Conservation (phyloP, 2,888 invertebrate genomes). For the Seira musarum region DNA sequence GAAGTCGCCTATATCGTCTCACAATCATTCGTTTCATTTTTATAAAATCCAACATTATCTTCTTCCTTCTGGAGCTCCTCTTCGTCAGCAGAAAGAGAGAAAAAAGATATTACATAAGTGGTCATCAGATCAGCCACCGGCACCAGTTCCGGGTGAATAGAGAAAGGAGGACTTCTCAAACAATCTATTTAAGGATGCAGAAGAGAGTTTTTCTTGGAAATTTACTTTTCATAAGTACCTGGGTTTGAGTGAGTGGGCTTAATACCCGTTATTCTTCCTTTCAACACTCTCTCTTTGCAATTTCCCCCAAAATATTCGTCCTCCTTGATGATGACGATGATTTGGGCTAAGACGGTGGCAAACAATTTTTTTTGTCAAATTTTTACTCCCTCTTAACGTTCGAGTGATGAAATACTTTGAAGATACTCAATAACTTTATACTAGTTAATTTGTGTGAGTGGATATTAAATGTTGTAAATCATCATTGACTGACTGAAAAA, state of each 20-base stretch:
- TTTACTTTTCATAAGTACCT: conserved; percentile 21
- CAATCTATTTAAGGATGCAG: not conserved
- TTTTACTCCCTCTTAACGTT: not conserved
- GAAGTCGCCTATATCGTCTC: not conserved
- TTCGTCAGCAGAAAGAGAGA: not conserved
- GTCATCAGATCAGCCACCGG: not conserved
- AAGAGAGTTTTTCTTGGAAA: conserved; percentile 2
- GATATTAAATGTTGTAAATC: not conserved
- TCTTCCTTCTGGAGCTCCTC: conserved; percentile 10
- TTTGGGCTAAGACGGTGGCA: not conserved
- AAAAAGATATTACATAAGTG: no score
- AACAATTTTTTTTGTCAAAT: not conserved
- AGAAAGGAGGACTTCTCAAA: conserved; percentile 30
- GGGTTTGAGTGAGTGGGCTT: conserved; percentile 84
- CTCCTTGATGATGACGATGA: not conserved
- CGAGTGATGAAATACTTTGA: not conserved
- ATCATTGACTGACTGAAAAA: not conserved
- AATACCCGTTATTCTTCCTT: conserved; percentile 70
- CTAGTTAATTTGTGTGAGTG: not conserved
- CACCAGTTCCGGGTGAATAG: not conserved
- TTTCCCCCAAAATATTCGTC: not conserved
- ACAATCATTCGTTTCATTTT: not conserved
- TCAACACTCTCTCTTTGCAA: not conserved
- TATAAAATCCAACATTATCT: not conserved
- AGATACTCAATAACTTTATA: not conserved